Evolutionary conservation across 2,888 invertebrate species (phyloP).

Genomic region (Iselma pallidipennis): DNA sequence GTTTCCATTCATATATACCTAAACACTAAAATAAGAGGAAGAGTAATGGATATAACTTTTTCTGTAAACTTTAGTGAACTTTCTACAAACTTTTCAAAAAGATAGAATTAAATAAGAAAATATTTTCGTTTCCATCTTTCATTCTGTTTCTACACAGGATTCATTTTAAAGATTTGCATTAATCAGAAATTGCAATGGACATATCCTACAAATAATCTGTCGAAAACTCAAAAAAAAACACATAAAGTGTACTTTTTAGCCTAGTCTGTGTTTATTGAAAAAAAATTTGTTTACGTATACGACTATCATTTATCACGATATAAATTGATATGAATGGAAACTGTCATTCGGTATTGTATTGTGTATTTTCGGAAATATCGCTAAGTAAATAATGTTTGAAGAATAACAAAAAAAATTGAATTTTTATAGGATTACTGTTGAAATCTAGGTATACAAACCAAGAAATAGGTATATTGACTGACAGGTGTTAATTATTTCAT

Average conservation of each 20-base stretch:
- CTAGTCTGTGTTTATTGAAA: too few relatives aligned
- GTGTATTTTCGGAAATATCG: slow-evolving; percentile 13
- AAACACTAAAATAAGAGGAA: slow-evolving; percentile 16
- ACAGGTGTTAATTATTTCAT: too few relatives aligned
- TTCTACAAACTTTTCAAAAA: slow-evolving; percentile 13
- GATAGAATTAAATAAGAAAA: slow-evolving; percentile 14
- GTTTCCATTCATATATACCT: slow-evolving; percentile 8
- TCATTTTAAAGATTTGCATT: neutral
- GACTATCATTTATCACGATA: slow-evolving; percentile 18
- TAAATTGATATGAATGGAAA: slow-evolving; percentile 20
- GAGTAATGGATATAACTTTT: slow-evolving; percentile 22
- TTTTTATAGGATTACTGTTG: neutral
- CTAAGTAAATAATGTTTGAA: slow-evolving; percentile 13
- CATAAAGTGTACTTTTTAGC: too few relatives aligned
- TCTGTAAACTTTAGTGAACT: slow-evolving; percentile 15
- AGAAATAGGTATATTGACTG: too few relatives aligned
- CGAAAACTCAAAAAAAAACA: neutral
- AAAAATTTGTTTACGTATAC: slow-evolving; percentile 20
- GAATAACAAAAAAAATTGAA: neutral
- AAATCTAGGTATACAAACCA: neutral
- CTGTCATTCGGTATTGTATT: slow-evolving; percentile 6
- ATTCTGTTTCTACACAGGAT: neutral
- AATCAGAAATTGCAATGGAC: neutral
- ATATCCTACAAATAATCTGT: neutral
- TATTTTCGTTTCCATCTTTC: neutral